Percentiles rank a stretch among this genome's conserved stretches.
Conservation (phyloP, 2,113 vertebrate species). For the Aegithalos caudatus region DNA sequence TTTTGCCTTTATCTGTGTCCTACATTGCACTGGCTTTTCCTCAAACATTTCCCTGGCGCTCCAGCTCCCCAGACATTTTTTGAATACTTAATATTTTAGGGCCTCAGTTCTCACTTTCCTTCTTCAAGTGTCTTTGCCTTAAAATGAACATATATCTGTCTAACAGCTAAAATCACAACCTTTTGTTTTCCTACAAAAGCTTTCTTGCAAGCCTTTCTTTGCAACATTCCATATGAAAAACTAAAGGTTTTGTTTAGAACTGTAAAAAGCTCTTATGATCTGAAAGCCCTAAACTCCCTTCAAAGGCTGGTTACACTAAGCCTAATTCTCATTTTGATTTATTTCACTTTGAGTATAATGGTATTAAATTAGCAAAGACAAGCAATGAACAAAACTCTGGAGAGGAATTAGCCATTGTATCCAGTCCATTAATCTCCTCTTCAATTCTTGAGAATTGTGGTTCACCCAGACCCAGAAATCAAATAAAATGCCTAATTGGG, state of each 20-base stretch:
- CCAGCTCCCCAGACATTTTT: not conserved
- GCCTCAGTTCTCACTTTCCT: not conserved
- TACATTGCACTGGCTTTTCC: constrained; percentile 29
- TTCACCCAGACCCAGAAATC: constrained; percentile 78
- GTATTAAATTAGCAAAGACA: constrained; percentile 79
- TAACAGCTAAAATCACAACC: not conserved
- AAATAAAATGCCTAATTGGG: constrained; percentile 85
- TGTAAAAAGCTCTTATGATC: not conserved
- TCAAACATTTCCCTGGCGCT: not conserved
- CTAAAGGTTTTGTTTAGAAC: not conserved
- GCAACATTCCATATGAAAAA: not conserved
- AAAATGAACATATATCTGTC: not conserved
- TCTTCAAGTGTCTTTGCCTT: not conserved
- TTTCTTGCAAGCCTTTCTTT: not conserved
- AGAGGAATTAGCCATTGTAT: constrained; percentile 80
- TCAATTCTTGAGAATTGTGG: constrained; percentile 79
- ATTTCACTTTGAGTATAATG: constrained; percentile 74
- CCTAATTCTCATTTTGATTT: constrained; percentile 82
- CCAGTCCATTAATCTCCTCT: constrained; percentile 79
- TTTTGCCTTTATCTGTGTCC: constrained; percentile 46
- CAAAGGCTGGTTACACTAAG: constrained; percentile 1
- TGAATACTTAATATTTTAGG: not conserved
- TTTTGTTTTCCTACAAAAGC: not conserved
- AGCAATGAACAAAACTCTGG: constrained; percentile 78
- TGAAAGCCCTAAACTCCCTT: not conserved